Base-by-base conservation (phyloP, 2,113 vertebrate species). In the Cranoglanis bouderius region DNA sequence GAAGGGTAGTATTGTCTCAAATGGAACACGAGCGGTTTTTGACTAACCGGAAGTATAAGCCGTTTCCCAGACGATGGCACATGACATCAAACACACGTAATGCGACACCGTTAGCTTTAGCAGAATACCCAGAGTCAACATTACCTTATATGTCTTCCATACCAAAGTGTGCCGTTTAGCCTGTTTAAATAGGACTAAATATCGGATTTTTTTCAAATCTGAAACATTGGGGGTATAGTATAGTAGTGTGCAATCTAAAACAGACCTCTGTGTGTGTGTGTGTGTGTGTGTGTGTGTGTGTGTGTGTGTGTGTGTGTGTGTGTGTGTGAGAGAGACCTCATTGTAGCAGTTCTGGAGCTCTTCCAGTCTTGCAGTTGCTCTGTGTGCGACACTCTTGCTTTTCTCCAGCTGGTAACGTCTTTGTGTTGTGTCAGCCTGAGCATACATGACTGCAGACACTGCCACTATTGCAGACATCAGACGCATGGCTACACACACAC, bases 391-490 rank as follows among this genome's bases (percentile, higher is more conserved):
- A 0, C 51, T 84, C 90, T 95, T 96, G 91, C 86, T 94, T 74
- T 91, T 93, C 92, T 96, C 96, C 19, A 90, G 35, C 63, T 95
- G 82, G 35, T 88, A 92, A 29, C 46, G 93, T 57, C 94, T 92
- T 75, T 93, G 91, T 53, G 90, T 93, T 72, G 94, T 96, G 90
- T 95, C 93, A 53, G 92, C 90, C 92, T 94, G 96, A 83, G 89
- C 49, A 3, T 84, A 92, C 87, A 96, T 91, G 1, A 38, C 29
- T 85, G 95, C 90, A 21, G 93, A 92, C 32, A 95, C 95, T 12
- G 94, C 92, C 82, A 96, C 95, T 88, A 96, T n/a, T 2, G 91
- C 94, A 0, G 94, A 95, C 95, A 95, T 96, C 92, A 96, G 74
- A 90, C 94, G 96, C 93, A 96, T 93, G 49, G 95, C 96, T 96